A percentile compares a stretch with the other conserved stretches of the same genome.
Conservation (phyloP, 2,113 vertebrate species). For the Melierax canorus region DNA sequence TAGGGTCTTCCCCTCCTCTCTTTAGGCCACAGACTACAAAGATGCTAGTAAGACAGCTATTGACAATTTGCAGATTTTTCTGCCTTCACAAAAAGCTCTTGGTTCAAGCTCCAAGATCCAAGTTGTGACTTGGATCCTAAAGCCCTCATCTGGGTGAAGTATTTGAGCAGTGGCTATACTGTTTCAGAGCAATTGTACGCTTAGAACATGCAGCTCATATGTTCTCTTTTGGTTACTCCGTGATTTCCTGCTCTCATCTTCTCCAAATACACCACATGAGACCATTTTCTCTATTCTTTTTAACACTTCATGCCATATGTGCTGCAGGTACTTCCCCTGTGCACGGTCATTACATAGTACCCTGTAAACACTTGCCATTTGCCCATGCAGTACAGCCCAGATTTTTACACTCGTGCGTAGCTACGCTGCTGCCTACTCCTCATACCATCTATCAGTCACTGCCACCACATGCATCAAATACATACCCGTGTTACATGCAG, state of each 20-base stretch:
- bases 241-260: neutral
- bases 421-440: neutral
- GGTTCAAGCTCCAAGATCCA: neutral
- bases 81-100: neutral
- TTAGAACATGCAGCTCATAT: rapidly evolving
- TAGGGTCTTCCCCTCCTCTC: neutral
- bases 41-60: neutral
- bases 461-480: neutral
- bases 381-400: neutral
- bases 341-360: neutral
- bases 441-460: neutral
- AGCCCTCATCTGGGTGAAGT: neutral
- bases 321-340: neutral
- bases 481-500: rapidly evolving
- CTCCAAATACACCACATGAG: neutral
- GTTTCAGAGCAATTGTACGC: neutral
- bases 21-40: neutral
- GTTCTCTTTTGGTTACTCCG: neutral
- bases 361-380: neutral
- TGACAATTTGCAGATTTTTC: neutral
- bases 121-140: neutral
- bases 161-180: neutral
- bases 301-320: rapidly evolving
- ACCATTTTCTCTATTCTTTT: neutral
- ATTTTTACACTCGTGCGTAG: rapidly evolving